Evolutionary conservation across 2,797 vertebrate genomes (phyloP).

Genomic region (Pyrocephalus nanus): DNA sequence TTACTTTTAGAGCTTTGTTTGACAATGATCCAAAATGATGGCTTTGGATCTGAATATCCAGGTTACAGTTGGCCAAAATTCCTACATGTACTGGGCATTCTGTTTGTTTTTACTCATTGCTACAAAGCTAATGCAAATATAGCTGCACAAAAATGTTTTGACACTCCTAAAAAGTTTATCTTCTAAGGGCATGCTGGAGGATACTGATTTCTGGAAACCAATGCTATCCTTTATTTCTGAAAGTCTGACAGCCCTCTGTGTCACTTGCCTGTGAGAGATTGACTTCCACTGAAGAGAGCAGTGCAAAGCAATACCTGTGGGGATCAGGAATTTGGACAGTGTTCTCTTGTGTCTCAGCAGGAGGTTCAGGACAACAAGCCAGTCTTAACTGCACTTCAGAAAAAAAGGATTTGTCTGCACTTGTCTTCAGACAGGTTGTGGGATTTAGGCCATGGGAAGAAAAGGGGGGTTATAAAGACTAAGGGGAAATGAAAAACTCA

Average conservation of each 20-base stretch:
- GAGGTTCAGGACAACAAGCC: neutral
- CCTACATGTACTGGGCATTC: neutral
- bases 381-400: neutral
- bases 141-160: neutral
- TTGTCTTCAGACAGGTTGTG: neutral
- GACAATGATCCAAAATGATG: neutral
- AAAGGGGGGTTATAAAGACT: neutral
- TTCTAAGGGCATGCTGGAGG: neutral
- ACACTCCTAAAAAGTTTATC: neutral
- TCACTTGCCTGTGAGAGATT: neutral
- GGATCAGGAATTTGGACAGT: neutral
- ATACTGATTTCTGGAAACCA: neutral
- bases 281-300: neutral
- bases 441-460: neutral
- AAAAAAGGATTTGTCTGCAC: neutral
- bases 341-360: neutral
- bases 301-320: neutral
- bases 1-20: neutral
- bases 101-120: neutral
- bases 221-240: neutral
- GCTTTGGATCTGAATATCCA: neutral
- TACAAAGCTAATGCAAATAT: neutral
- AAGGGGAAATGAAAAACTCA: neutral
- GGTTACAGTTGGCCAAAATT: neutral
- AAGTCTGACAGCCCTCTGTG: neutral